A percentile compares a stretch with the other conserved stretches of the same genome.
Conservation (phyloP, 2,888 invertebrate genomes). For the Torymus aiolomorphi region DNA sequence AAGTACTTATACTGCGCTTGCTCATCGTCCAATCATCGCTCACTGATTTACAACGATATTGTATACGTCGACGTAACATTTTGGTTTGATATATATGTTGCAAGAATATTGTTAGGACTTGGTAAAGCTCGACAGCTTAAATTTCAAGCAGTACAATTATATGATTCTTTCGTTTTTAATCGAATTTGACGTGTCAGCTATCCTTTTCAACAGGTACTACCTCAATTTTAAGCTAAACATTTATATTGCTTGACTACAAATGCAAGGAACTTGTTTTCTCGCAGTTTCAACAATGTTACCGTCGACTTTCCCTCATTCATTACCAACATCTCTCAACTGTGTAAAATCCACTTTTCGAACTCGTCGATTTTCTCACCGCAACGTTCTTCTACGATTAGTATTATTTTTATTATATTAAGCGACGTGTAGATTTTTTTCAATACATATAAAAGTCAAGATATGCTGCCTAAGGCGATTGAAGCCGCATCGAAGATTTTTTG, state of each 20-base stretch:
- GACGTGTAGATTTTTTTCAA: constrained; percentile 32
- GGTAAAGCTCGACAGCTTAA: background rate
- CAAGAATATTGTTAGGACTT: constrained; percentile 36
- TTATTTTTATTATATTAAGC: constrained; percentile 23
- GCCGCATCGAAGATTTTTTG: constrained; percentile 48
- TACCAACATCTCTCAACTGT: background rate
- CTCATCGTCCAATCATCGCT: constrained; percentile 9
- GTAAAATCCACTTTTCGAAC: background rate
- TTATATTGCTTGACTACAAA: constrained; percentile 22
- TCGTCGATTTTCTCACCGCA: background rate
- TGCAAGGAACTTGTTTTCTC: constrained; percentile 27
- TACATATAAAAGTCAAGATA: constrained; percentile 57
- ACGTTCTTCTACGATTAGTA: constrained; percentile 12
- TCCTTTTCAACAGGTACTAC: background rate
- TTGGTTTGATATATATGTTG: constrained; percentile 12
- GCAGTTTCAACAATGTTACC: background rate
- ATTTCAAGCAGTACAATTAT: constrained; percentile 3
- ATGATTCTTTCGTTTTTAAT: too few relatives aligned
- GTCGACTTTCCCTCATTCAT: background rate
- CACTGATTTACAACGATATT: background rate
- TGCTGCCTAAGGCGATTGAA: constrained; percentile 59
- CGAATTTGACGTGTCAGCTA: too few relatives aligned
- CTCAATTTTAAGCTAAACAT: background rate
- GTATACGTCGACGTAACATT: too few relatives aligned
- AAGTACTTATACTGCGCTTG: constrained; percentile 12